Base-by-base conservation (phyloP, 2,888 invertebrate genomes). In the Noctua pronuba region DNA sequence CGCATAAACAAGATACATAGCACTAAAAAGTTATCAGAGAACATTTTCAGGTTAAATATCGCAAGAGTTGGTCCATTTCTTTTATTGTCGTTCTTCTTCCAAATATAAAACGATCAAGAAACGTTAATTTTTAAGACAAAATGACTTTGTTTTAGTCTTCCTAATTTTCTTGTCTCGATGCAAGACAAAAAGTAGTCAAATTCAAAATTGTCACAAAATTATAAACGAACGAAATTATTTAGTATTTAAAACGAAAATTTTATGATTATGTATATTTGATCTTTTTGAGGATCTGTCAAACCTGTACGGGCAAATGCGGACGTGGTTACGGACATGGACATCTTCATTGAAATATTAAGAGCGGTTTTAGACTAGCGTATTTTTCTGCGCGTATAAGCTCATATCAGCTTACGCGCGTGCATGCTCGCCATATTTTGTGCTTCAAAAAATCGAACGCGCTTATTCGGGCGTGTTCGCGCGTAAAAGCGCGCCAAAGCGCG, bases 241-340 rank as follows among this genome's bases (percentile, higher is more conserved):
- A 84, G 83, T 86, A 72, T 86, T 35, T 83, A 84, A 85, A 71
- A 72, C 68, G 65, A 75, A 71, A 58, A 52, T 79, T 86, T 75
- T 85, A 81, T 49, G 66, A 82, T 58, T 44, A 44, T 76, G 35
- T 73, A 73, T 83, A 86, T 77, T 74, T 83, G 64, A 83, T 64
- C 35, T 64, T 58, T 81, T 82, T 65, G n/a, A 18, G n/a, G 41
- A 41, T 65, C 16, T 0, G 41, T 65, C 18, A 41, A 28, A 41
- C 65, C 1, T 41, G 41, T 41, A 41, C 24, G 41, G 65, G 28
- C 65, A 65, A 41, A 65, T 41, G 16, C n/a, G 18, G n/a, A 65
- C n/a, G 21, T 21, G 21, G 10, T 21, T 62, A 35, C 21, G 5
- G 10, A 31, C 31, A 60, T 31, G 18, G 18, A 31, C 60, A 60